phyloP scores from a whole-genome alignment of 1,140 invertebrate species.

The Papilio polytes region DNA sequence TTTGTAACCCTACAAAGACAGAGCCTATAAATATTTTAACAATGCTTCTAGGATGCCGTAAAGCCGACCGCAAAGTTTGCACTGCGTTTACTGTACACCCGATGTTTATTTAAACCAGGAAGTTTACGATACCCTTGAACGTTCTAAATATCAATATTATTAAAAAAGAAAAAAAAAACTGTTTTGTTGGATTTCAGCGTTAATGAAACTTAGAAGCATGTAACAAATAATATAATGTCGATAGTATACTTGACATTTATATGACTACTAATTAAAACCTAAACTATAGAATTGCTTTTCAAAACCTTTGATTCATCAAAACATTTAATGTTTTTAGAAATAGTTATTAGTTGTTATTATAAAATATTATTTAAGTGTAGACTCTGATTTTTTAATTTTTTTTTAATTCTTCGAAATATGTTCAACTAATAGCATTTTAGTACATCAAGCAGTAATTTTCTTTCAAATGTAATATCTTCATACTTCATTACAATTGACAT shows the following conservation, averaged over 20 bases:
- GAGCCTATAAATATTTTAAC: conserved; percentile 20
- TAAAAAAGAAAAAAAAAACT: not conserved
- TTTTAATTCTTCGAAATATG: too few relatives aligned
- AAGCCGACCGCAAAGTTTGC: conserved; percentile 23
- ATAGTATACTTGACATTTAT: too few relatives aligned
- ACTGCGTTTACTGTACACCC: not conserved
- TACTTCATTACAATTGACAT: not conserved
- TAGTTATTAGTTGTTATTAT: too few relatives aligned
- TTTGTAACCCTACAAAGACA: conserved; percentile 22
- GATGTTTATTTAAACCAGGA: not conserved
- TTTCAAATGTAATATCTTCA: not conserved
- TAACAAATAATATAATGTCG: too few relatives aligned
- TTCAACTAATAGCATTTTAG: too few relatives aligned
- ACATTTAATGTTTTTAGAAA: too few relatives aligned
- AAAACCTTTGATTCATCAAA: too few relatives aligned
- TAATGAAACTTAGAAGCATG: too few relatives aligned
- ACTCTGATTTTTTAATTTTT: too few relatives aligned
- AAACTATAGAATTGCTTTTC: too few relatives aligned
- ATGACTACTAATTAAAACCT: too few relatives aligned
- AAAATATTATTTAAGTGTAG: too few relatives aligned
- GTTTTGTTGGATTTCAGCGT: not conserved
- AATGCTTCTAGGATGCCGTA: conserved; percentile 20
- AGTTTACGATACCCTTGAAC: conserved; percentile 3
- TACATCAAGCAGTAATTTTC: not conserved
- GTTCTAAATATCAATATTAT: not conserved